Conservation (phyloP, 1,140 invertebrate genomes). For the Eumaeus atala region DNA sequence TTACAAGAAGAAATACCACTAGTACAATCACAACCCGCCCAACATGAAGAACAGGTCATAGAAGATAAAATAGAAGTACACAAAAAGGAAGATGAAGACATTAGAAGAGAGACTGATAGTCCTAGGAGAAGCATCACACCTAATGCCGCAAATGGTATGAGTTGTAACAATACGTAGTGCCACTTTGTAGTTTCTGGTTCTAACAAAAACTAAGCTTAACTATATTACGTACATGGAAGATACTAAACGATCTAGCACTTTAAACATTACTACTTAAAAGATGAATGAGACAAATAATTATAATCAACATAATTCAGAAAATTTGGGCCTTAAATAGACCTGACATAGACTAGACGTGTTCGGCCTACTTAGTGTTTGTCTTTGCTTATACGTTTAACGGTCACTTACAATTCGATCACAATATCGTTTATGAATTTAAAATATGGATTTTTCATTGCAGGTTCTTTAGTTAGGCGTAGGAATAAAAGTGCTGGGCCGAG, state of each 20-base stretch:
- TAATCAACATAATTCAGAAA: too few species aligned
- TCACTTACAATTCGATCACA: too few species aligned
- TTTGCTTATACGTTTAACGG: too few species aligned
- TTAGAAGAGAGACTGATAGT: conserved; percentile 59
- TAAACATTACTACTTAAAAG: too few species aligned
- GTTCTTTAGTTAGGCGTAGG: conserved; percentile 76
- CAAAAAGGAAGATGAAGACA: conserved; percentile 55
- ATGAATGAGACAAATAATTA: too few species aligned
- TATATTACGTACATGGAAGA: too few species aligned
- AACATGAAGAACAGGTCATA: conserved; percentile 33
- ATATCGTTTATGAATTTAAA: too few species aligned
- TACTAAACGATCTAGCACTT: too few species aligned
- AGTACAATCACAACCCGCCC: conserved; percentile 31
- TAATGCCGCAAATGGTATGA: conserved; percentile 61
- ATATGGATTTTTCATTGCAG: conserved; percentile 14
- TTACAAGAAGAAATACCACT: conserved; percentile 41
- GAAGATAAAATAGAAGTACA: conserved; percentile 46
- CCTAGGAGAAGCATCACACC: conserved; percentile 62
- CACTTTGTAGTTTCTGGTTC: too few species aligned
- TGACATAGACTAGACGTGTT: too few species aligned
- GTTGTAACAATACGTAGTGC: background rate
- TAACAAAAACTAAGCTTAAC: background rate
- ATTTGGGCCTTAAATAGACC: too few species aligned
- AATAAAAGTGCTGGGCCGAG: conserved; percentile 84
- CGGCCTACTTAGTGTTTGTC: background rate